Conservation (phyloP, 2,797 vertebrate genomes). For the Chelon labrosus region DNA sequence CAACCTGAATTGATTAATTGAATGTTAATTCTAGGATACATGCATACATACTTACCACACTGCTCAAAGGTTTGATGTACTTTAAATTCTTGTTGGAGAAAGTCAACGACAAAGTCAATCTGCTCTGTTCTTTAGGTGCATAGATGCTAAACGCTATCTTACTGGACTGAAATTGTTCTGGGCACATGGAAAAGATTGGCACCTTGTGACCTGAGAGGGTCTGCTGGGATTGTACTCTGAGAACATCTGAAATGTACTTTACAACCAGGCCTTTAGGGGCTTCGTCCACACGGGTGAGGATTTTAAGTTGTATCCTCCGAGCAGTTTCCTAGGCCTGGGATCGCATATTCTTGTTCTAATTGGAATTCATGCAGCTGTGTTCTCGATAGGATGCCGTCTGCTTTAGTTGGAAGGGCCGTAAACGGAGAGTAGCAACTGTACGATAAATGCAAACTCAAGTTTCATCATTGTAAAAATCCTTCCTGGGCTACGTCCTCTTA, state of each 20-base stretch:
- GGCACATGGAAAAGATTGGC: no score
- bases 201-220: constrained; percentile 4
- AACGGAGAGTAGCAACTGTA: not conserved
- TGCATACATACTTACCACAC: not conserved
- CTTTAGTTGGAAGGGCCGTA: not conserved
- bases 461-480: constrained; percentile 20
- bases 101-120: no score
- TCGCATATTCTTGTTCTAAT: no score
- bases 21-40: not conserved
- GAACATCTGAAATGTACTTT: not conserved
- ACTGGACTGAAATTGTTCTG: no score
- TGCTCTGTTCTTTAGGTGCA: no score
- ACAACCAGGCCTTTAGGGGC: not conserved
- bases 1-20: no score
- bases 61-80: not conserved
- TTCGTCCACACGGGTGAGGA: not conserved
- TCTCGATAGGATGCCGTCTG: constrained; percentile 7
- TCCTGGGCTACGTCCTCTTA: not conserved
- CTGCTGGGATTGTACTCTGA: not conserved
- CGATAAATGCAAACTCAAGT: not conserved
- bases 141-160: no score
- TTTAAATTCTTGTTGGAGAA: not conserved
- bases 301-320: not conserved
- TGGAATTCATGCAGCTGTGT: not conserved
- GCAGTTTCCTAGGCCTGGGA: not conserved